Conservation (phyloP, 2,888 invertebrate species). For the Spisula subtruncata region DNA sequence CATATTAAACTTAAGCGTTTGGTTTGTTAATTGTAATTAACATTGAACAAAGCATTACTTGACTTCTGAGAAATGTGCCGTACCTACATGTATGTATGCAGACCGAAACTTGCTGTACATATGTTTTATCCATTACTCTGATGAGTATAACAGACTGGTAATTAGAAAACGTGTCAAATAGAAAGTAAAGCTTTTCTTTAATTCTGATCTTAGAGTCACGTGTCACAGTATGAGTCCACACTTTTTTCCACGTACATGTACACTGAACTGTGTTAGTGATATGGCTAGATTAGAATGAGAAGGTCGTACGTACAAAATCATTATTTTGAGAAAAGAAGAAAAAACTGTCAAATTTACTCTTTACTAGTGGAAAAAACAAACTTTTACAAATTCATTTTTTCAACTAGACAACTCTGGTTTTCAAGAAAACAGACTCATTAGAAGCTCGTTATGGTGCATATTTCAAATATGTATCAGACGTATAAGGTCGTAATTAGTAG, state of each 20-base stretch:
- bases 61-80: background rate
- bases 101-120: background rate
- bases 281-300: no score
- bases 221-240: background rate
- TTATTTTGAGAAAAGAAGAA: no score
- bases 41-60: background rate
- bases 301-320: no score
- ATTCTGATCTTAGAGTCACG: background rate
- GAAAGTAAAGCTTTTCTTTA: background rate
- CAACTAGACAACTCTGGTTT: no score
- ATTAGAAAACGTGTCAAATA: background rate
- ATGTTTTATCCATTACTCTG: background rate
- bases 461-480: no score
- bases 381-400: no score
- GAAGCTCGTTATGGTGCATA: no score
- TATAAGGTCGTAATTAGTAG: no score
- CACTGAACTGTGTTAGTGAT: background rate
- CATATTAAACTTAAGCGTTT: conserved; percentile 8
- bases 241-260: background rate
- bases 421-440: no score
- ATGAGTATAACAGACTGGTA: background rate
- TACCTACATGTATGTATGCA: background rate
- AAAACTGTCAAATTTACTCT: no score
- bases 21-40: background rate
- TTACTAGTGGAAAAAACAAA: no score